Evolutionary conservation across 2,797 vertebrate species (phyloP), one percentile per base, ranked within the genome.

Genomic region (Cossypha heuglini): DNA sequence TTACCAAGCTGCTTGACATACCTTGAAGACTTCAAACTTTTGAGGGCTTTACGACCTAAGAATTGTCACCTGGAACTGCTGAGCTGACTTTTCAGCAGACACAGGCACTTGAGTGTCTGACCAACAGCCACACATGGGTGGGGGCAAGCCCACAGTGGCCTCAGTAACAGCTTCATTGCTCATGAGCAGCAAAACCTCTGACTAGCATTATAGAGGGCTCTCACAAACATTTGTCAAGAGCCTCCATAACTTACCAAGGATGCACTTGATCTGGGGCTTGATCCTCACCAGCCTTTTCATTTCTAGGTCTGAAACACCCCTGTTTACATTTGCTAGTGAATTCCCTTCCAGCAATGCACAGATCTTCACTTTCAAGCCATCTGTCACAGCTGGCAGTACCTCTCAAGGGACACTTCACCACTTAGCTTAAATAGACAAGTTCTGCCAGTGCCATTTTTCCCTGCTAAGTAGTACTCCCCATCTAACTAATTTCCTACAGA

Each of bases 101-200:
- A 2, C 19, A 71, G 55, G 33, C 4, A 2, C 18, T 46, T 43
- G 52, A 5, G 33, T 14, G 40, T 51, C 45, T 45, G 45, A 20
- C 28, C 5, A 1, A 1, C 13, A 7, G 54, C 33, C 48, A 77
- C 0, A 0, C 26, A 15, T 29, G 31, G 15, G 31, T 58, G 38
- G 35, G 51, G 28, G 2, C 13, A 80, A 83, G 40, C 9, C 38
- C n/a, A 13, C 2, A 0, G 1, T 5, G 5, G 38, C 55, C 48
- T 72, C 67, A 52, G 29, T 10, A 64, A 20, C 37, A 86, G 24
- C 59, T 61, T 52, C 51, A 35, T 25, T 59, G 18, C 21, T 67
- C 52, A 26, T 15, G 57, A 80, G 51, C 19, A 63, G 37, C 6
- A 37, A 38, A 84, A 40, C 21, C 59, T 67, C 78, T 7, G 3